A percentile compares a stretch with the other conserved stretches of the same genome.
Conservation (phyloP, 2,113 vertebrate genomes). For the Corythaixoides concolor region DNA sequence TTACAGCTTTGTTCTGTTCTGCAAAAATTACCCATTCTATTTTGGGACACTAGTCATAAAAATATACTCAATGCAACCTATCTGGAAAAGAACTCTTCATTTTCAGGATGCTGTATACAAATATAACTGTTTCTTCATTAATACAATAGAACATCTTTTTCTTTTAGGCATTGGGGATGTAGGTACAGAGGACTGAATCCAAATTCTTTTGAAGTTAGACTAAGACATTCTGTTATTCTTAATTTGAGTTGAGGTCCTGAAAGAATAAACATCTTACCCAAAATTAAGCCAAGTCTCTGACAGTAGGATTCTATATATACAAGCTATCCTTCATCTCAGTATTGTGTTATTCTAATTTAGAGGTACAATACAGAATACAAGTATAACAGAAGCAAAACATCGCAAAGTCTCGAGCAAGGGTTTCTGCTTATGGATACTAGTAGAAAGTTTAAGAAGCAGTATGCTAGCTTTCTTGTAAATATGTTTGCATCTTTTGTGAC, state of each 20-base stretch:
- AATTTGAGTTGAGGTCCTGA: background rate
- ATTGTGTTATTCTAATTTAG: background rate
- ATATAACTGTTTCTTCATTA: background rate
- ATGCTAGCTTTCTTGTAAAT: background rate
- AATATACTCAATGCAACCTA: background rate
- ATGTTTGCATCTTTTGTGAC: background rate
- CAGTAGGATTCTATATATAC: background rate
- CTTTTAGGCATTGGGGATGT: background rate
- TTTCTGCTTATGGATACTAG: background rate
- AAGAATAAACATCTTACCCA: background rate
- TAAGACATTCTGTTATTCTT: background rate
- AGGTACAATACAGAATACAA: background rate
- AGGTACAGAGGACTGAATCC: background rate
- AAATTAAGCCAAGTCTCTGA: background rate
- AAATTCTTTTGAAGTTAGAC: background rate
- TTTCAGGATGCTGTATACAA: background rate
- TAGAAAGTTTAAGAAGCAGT: background rate
- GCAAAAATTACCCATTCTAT: background rate
- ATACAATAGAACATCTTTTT: background rate
- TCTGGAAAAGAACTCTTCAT: background rate
- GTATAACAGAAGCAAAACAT: background rate
- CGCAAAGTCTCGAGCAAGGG: rapidly evolving
- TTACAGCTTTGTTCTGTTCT: background rate
- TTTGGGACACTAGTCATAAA: background rate
- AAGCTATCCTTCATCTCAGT: background rate